These are phyloP conservation scores for Scotopteryx bipunctaria DNA, from an alignment of 2,888 invertebrate genomes.

Conservation along the genomic window DNA sequence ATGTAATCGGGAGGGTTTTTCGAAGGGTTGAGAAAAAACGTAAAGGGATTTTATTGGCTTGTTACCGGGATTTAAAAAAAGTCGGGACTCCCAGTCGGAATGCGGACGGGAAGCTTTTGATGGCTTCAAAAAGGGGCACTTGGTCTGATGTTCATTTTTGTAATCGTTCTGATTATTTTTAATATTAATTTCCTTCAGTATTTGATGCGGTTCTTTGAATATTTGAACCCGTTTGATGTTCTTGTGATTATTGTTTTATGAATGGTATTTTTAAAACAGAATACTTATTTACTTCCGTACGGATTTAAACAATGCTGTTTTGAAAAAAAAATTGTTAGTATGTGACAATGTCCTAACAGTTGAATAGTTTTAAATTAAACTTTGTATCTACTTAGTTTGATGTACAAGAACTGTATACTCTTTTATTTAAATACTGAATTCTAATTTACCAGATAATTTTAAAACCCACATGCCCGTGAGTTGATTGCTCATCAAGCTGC, in stretches of 20 bases:
- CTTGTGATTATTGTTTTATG: not conserved
- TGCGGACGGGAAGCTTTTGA: slow-evolving; percentile 66
- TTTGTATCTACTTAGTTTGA: too few species aligned
- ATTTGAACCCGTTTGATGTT: slow-evolving; percentile 22
- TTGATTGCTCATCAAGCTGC: slow-evolving; percentile 71
- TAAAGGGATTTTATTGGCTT: slow-evolving; percentile 81
- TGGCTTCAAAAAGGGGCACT: slow-evolving; percentile 60
- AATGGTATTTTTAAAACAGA: not conserved
- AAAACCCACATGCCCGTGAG: slow-evolving; percentile 6
- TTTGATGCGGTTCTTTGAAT: slow-evolving; percentile 26
- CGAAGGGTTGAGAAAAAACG: slow-evolving; percentile 68
- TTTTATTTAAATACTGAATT: too few species aligned
- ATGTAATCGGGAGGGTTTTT: slow-evolving; percentile 81
- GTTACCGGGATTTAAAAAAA: slow-evolving; percentile 81
- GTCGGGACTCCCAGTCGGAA: slow-evolving; percentile 65
- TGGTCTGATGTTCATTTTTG: slow-evolving; percentile 68
- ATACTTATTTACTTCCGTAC: too few species aligned
- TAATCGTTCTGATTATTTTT: slow-evolving; percentile 62
- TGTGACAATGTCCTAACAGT: too few species aligned
- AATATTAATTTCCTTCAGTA: slow-evolving; percentile 45
- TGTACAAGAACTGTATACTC: too few species aligned
- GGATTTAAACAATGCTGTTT: too few species aligned
- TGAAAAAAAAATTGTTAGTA: too few species aligned
- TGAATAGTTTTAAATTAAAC: too few species aligned
- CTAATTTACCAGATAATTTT: not conserved